A percentile compares a stretch with the other conserved stretches of the same genome.
phyloP scores from a whole-genome alignment of 2,797 vertebrate genomes.

The Linurgus olivaceus region DNA sequence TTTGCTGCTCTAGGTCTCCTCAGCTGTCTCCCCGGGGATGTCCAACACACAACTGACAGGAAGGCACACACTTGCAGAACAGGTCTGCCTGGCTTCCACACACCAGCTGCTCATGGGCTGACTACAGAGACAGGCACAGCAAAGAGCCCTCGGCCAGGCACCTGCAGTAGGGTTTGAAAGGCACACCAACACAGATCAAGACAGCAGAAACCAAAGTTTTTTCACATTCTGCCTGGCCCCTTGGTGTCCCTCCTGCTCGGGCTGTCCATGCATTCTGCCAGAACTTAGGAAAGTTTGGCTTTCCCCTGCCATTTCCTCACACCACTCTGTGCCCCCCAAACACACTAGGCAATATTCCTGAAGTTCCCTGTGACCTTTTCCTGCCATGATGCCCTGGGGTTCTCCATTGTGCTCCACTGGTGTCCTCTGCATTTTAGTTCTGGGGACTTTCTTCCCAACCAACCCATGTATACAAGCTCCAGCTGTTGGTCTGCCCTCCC shows the following conservation, averaged over 20 bases:
- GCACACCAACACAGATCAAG: not conserved
- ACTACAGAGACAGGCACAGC: not conserved
- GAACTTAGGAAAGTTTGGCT: not conserved
- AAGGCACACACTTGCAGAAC: conserved; percentile 3
- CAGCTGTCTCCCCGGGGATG: not conserved
- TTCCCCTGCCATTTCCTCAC: not conserved
- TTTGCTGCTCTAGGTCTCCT: not conserved
- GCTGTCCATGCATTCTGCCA: not conserved
- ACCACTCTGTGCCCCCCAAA: not conserved
- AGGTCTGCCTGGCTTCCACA: conserved; percentile 1
- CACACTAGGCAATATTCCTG: not conserved
- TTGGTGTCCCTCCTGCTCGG: fast-evolving
- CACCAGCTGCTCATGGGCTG: not conserved
- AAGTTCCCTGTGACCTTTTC: not conserved
- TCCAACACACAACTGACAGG: not conserved
- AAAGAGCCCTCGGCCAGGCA: not conserved
- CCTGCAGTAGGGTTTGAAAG: not conserved
- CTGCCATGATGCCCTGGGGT: not conserved
- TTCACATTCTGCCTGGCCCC: not conserved
- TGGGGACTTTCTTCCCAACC: not conserved
- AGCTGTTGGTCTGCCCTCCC: not conserved
- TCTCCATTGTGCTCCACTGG: not conserved
- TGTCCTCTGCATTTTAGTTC: not conserved
- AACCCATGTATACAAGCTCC: not conserved
- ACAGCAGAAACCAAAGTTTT: not conserved